phyloP scores from a whole-genome alignment of 2,113 vertebrate genomes.

The Rhinolophus sinicus region DNA sequence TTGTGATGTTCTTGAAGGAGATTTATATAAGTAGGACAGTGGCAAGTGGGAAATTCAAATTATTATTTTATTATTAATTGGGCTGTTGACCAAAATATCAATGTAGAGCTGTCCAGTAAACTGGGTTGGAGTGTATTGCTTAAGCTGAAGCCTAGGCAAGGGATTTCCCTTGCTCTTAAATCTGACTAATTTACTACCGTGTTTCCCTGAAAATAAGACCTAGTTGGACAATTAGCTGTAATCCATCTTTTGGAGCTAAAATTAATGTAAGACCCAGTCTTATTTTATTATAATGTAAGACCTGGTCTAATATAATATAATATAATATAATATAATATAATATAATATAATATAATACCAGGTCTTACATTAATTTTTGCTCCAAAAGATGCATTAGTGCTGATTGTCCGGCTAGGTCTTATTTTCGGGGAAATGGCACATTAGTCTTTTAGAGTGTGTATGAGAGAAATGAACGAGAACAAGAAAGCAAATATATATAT shows the following conservation, averaged over 20 bases:
- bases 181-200: neutral
- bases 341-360: too few relatives aligned
- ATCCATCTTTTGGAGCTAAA: too few relatives aligned
- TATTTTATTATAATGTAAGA: too few relatives aligned
- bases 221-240: too few relatives aligned
- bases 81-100: neutral
- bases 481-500: neutral
- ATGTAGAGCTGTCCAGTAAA: neutral
- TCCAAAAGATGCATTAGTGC: too few relatives aligned
- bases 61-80: conserved; percentile 31
- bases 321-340: too few relatives aligned
- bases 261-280: too few relatives aligned
- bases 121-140: neutral
- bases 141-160: neutral
- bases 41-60: neutral
- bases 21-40: neutral
- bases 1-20: conserved; percentile 14
- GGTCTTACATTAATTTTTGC: too few relatives aligned
- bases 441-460: neutral
- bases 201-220: too few relatives aligned
- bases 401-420: too few relatives aligned
- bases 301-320: too few relatives aligned
- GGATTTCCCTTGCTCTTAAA: neutral
- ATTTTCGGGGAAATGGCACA: too few relatives aligned
- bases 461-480: neutral